phyloP scores from a whole-genome alignment of 2,113 vertebrate species.

The Seriola dumerili region DNA sequence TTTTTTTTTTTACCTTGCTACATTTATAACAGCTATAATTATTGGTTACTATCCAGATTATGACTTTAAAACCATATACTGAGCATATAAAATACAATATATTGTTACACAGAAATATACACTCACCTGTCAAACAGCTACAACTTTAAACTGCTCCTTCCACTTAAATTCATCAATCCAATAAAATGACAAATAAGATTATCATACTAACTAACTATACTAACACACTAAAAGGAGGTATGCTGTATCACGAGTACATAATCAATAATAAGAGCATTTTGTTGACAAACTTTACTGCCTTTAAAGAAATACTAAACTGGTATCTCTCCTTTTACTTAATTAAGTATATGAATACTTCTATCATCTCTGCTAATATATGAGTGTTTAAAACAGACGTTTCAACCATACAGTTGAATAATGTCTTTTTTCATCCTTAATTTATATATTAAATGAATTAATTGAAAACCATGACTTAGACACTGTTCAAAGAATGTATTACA shows the following conservation, averaged over 20 bases:
- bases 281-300: no score
- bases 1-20: background rate
- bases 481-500: background rate
- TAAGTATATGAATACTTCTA: no score
- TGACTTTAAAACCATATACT: background rate
- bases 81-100: background rate
- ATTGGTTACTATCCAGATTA: background rate
- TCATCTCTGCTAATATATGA: background rate
- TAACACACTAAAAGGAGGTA: background rate
- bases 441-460: background rate
- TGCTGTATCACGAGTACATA: background rate
- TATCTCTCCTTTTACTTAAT: no score
- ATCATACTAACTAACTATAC: background rate
- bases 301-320: no score
- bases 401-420: background rate
- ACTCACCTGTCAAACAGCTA: background rate
- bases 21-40: background rate
- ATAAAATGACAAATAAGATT: background rate
- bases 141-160: background rate
- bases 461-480: background rate
- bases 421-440: background rate
- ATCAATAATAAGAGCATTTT: no score
- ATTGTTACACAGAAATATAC: background rate
- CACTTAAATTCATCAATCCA: background rate
- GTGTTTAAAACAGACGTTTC: background rate